These are phyloP conservation scores for Volucella inanis DNA, from an alignment of 2,888 invertebrate genomes.

Conservation along the genomic window DNA sequence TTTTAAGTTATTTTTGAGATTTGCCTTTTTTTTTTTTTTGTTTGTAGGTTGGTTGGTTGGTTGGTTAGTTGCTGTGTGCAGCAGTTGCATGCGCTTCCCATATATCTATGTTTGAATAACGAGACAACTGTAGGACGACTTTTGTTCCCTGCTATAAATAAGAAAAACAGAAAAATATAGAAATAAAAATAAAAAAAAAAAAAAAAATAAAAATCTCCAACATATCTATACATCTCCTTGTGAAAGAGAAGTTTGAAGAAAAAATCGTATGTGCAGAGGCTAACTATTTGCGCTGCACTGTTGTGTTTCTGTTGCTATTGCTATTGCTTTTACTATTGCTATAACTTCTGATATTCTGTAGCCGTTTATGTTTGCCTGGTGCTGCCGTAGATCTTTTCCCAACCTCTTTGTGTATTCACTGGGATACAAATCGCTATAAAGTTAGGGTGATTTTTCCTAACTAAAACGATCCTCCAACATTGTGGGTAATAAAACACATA, in stretches of 20 bases:
- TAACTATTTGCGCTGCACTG: slow-evolving; percentile 67
- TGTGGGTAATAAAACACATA: slow-evolving; percentile 75
- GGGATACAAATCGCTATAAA: slow-evolving; percentile 70
- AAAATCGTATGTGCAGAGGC: slow-evolving; percentile 47
- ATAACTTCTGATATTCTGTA: slow-evolving; percentile 45
- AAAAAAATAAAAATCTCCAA: slow-evolving; percentile 11
- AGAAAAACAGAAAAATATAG: slow-evolving; percentile 37
- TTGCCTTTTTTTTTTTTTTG: slow-evolving; percentile 34
- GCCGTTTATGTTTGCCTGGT: neutral
- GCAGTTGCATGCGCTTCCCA: slow-evolving; percentile 56
- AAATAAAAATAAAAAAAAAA: slow-evolving; percentile 17
- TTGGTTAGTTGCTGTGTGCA: neutral
- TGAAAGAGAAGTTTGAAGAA: slow-evolving; percentile 35
- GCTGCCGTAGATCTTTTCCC: slow-evolving; percentile 43
- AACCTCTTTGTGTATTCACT: slow-evolving; percentile 47
- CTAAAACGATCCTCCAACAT: slow-evolving; percentile 73
- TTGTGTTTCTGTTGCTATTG: slow-evolving; percentile 30
- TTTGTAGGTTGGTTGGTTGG: slow-evolving; percentile 28
- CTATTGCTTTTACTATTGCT: slow-evolving; percentile 9
- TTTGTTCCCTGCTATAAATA: slow-evolving; percentile 66
- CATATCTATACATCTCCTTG: slow-evolving; percentile 44
- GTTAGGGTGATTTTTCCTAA: slow-evolving; percentile 73
- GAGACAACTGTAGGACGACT: slow-evolving; percentile 74
- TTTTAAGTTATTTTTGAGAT: slow-evolving; percentile 68
- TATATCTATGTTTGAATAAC: slow-evolving; percentile 74